phyloP scores from a whole-genome alignment of 2,888 invertebrate genomes.

The Ethmia dodecea region DNA sequence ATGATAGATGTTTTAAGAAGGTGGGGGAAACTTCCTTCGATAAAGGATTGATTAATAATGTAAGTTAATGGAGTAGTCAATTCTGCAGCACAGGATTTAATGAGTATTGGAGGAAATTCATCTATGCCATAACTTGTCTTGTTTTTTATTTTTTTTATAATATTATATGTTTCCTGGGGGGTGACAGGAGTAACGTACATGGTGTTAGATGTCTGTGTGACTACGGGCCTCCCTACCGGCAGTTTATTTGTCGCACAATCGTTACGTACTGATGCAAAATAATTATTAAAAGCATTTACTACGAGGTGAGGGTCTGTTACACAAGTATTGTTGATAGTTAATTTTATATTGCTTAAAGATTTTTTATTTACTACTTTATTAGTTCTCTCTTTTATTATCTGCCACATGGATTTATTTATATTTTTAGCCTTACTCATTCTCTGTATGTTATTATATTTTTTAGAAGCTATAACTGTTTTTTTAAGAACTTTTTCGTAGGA shows the following conservation, averaged over 20 bases:
- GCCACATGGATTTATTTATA: constrained; percentile 10
- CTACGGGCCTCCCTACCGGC: not conserved
- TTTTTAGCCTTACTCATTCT: not conserved
- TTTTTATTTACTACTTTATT: too few species aligned
- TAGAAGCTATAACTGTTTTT: constrained; percentile 2
- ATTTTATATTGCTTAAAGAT: constrained; percentile 3
- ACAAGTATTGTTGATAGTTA: not conserved
- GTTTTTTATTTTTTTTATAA: too few species aligned
- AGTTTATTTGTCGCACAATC: not conserved
- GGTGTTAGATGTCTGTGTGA: not conserved
- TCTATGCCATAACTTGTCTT: too few species aligned
- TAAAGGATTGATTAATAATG: too few species aligned
- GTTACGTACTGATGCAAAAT: constrained; percentile 9
- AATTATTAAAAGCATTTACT: constrained; percentile 11
- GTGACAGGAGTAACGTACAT: too few species aligned
- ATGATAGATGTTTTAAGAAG: too few species aligned
- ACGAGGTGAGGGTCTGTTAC: constrained; percentile 6
- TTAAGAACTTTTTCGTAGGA: constrained; percentile 9
- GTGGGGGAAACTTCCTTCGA: too few species aligned
- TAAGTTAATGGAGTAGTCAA: too few species aligned
- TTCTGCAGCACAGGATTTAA: too few species aligned
- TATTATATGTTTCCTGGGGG: too few species aligned
- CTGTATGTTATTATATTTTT: constrained; percentile 7
- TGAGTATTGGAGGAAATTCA: too few species aligned
- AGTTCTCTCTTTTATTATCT: constrained; percentile 8